phyloP scores from a whole-genome alignment of 2,888 invertebrate species.

The Lottia scabra region DNA sequence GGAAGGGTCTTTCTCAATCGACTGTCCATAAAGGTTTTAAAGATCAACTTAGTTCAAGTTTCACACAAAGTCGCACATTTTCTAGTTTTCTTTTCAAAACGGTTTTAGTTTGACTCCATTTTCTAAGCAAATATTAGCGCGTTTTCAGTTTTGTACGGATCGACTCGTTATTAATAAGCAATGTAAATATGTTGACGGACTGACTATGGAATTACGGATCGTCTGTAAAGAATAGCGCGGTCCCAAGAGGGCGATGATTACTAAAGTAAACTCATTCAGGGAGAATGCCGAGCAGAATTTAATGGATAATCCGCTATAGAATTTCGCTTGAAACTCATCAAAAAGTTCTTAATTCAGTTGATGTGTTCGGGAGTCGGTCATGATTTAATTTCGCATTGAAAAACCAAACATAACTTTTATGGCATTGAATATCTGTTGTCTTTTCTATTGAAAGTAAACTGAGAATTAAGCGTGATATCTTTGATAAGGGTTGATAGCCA shows the following conservation, averaged over 20 bases:
- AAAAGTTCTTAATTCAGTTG: background rate
- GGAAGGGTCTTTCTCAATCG: no score
- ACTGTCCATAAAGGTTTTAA: no score
- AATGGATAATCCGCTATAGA: conserved; percentile 3
- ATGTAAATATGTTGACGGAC: background rate
- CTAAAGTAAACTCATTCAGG: conserved; percentile 2
- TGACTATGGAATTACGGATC: background rate
- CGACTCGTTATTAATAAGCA: background rate
- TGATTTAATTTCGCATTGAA: conserved; percentile 1
- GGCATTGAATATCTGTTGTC: background rate
- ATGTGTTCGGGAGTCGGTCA: background rate
- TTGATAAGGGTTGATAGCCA: no score
- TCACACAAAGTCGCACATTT: background rate
- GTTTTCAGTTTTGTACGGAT: background rate
- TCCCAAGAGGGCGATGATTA: background rate
- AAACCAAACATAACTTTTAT: background rate
- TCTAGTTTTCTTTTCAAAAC: background rate
- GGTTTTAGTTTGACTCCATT: background rate
- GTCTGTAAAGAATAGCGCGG: background rate
- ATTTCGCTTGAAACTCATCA: background rate
- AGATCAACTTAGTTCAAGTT: no score
- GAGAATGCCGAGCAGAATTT: background rate
- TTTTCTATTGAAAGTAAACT: no score
- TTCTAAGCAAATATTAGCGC: background rate
- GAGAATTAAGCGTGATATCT: no score